Evolutionary conservation across 2,113 vertebrate genomes (phyloP).

Genomic region (Hipposideros armiger): DNA sequence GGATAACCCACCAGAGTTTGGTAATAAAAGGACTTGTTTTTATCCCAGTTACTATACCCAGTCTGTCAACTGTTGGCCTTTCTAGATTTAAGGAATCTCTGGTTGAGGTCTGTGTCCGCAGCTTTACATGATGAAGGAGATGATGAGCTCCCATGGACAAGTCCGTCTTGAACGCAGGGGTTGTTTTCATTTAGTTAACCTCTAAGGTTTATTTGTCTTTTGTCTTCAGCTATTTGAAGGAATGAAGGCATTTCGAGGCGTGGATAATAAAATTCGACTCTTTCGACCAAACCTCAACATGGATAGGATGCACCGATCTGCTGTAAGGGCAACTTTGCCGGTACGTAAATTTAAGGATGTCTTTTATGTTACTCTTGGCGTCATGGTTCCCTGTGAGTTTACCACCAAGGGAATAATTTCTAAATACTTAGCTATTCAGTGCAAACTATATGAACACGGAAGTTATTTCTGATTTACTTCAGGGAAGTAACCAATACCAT

Average conservation of each 20-base stretch:
- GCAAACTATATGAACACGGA: not conserved
- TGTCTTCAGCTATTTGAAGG: conserved; percentile 93
- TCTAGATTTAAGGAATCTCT: not conserved
- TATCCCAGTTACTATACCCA: not conserved
- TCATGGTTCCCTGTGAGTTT: not conserved
- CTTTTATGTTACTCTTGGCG: not conserved
- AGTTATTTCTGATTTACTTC: not conserved
- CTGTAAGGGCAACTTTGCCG: conserved; percentile 91
- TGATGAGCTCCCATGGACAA: rapidly evolving
- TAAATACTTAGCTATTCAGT: not conserved
- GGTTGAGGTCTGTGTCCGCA: not conserved
- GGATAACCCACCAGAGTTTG: not conserved
- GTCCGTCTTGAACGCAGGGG: not conserved
- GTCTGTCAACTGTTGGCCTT: not conserved
- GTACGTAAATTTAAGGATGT: conserved; percentile 85
- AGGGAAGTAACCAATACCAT: not conserved
- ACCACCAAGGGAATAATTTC: not conserved
- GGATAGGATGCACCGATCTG: conserved; percentile 92
- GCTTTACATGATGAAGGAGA: not conserved
- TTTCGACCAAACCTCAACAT: conserved; percentile 95
- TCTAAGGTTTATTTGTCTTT: not conserved
- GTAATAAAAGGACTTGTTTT: not conserved
- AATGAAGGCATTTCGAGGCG: conserved; percentile 93
- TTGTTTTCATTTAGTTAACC: not conserved
- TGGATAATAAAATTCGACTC: conserved; percentile 91